Evolutionary conservation across 2,797 vertebrate species (phyloP).

Genomic region (Eutrigla gurnardus): DNA sequence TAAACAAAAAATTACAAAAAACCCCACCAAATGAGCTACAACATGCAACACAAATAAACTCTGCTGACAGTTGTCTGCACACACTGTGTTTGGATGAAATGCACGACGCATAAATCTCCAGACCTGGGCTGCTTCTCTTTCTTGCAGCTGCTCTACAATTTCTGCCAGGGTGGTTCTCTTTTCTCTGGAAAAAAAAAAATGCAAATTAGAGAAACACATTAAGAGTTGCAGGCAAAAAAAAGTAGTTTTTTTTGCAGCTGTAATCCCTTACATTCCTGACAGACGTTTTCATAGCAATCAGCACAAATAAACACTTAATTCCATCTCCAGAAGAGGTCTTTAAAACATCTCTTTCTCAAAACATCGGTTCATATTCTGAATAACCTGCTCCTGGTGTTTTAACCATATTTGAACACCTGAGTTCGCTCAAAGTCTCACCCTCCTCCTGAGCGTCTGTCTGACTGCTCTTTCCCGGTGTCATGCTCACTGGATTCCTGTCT

Average conservation of each 20-base stretch:
- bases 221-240: neutral
- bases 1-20: neutral
- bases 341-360: neutral
- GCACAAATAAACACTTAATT: neutral
- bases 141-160: constrained; percentile 95
- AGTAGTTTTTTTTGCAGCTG: neutral
- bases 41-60: neutral
- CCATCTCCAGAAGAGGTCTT: neutral
- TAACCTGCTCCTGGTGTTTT: neutral
- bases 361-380: neutral
- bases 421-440: constrained; percentile 68
- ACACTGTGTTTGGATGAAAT: constrained; percentile 7
- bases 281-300: neutral
- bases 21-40: neutral
- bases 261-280: neutral
- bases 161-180: constrained; percentile 91
- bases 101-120: constrained; percentile 32
- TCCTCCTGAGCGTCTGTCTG: constrained; percentile 84
- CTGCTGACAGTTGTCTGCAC: neutral
- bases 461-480: constrained; percentile 86
- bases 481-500: constrained; percentile 93
- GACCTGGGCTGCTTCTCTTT: constrained; percentile 91
- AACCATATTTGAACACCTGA: neutral
- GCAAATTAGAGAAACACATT: constrained; percentile 1
- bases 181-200: constrained; percentile 68